Conservation (phyloP, 2,888 invertebrate species). For the Fragum sueziense region DNA sequence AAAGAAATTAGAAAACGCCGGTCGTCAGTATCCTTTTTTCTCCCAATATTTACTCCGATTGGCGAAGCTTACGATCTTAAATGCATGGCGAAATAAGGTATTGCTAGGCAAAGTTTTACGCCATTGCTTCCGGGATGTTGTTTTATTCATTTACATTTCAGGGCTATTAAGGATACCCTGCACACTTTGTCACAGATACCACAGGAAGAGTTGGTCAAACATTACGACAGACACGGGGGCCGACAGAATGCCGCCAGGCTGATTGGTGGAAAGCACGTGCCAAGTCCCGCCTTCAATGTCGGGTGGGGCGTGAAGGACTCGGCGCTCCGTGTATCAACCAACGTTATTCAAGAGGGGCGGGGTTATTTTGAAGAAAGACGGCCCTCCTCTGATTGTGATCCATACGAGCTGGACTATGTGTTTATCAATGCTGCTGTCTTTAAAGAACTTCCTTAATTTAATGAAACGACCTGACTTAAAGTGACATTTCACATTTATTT, state of each 20-base stretch:
- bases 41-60: no score
- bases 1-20: no score
- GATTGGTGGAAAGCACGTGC: background rate
- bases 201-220: background rate
- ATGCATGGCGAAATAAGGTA: no score
- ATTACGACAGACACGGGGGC: slow-evolving; percentile 3
- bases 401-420: background rate
- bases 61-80: no score
- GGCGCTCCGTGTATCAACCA: background rate
- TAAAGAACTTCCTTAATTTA: background rate
- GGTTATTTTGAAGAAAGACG: slow-evolving; percentile 13
- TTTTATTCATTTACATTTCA: background rate
- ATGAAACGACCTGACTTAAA: no score
- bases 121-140: no score
- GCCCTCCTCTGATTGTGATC: slow-evolving; percentile 5
- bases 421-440: slow-evolving; percentile 7
- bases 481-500: no score
- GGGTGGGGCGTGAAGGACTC: slow-evolving; percentile 7
- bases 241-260: background rate
- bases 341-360: background rate
- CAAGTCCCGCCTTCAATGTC: background rate
- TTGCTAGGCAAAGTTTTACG: no score
- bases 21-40: no score
- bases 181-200: background rate
- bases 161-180: background rate